Percentiles rank a stretch among this genome's conserved stretches.
These are phyloP conservation scores for Orchesella cincta DNA, from an alignment of 1,140 invertebrate genomes.

Conservation along the genomic window DNA sequence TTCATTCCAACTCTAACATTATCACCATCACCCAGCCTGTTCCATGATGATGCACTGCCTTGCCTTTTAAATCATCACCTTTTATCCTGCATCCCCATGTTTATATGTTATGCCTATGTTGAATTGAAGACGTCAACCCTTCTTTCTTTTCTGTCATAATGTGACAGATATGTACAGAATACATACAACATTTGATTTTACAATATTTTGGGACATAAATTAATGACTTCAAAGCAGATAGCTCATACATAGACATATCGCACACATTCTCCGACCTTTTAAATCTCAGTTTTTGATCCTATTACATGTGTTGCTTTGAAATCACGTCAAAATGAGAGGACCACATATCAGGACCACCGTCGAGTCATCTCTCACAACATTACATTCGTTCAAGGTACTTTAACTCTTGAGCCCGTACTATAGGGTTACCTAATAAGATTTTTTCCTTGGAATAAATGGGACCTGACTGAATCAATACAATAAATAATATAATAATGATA, in stretches of 20 bases:
- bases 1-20: not conserved
- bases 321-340: not conserved
- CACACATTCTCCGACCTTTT: not conserved
- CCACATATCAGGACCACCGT: constrained; percentile 23
- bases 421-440: not conserved
- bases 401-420: not conserved
- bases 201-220: constrained; percentile 6
- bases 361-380: constrained; percentile 12
- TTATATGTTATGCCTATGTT: not conserved
- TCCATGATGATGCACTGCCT: not conserved
- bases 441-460: constrained; percentile 9
- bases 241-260: not conserved
- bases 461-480: not conserved
- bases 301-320: not conserved
- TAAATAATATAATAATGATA: not conserved
- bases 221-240: not conserved
- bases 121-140: constrained; percentile 14
- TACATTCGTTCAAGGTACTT: constrained; percentile 17
- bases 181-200: not conserved
- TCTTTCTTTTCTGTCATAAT: constrained; percentile 5
- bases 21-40: not conserved
- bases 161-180: not conserved
- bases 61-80: too few relatives aligned
- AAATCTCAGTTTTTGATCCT: constrained; percentile 1
- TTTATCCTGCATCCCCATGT: too few relatives aligned